Evolutionary conservation across 1,140 invertebrate genomes (phyloP).

Genomic region (Meloidogyne hapla): DNA sequence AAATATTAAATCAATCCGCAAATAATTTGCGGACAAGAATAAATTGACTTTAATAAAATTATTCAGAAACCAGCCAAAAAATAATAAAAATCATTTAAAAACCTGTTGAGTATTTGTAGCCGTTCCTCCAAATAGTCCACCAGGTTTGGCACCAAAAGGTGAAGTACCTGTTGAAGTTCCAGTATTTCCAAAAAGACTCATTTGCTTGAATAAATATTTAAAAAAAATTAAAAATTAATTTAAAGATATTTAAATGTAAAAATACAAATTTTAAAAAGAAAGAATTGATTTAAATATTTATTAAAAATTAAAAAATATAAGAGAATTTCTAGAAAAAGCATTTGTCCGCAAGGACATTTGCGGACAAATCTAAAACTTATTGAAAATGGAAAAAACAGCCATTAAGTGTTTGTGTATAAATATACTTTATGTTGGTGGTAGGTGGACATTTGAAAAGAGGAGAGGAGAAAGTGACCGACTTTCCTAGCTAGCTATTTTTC

Average conservation of each 20-base stretch:
- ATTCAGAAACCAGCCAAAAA: background rate
- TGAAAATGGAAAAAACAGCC: no score
- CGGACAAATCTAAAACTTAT: no score
- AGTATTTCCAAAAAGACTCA: constrained; percentile 21
- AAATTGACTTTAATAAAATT: background rate
- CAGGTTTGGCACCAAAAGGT: constrained; percentile 13
- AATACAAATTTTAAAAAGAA: background rate
- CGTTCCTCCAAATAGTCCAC: constrained; percentile 23
- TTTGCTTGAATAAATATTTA: background rate
- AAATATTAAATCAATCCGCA: no score
- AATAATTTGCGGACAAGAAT: background rate
- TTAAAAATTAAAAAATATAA: no score
- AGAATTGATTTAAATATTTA: no score
- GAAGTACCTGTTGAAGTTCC: background rate
- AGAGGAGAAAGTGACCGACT: no score
- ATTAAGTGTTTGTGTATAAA: no score
- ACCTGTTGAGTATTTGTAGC: constrained; percentile 7
- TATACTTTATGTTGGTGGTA: no score
- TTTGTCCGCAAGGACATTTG: no score
- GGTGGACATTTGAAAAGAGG: no score
- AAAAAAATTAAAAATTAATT: background rate
- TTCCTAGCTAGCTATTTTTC: no score
- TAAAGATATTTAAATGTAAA: background rate
- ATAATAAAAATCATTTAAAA: background rate
- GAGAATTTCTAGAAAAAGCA: no score